These are phyloP conservation scores for Phylloscopus trochiloides DNA, from an alignment of 2,113 vertebrate species.

Conservation along the genomic window DNA sequence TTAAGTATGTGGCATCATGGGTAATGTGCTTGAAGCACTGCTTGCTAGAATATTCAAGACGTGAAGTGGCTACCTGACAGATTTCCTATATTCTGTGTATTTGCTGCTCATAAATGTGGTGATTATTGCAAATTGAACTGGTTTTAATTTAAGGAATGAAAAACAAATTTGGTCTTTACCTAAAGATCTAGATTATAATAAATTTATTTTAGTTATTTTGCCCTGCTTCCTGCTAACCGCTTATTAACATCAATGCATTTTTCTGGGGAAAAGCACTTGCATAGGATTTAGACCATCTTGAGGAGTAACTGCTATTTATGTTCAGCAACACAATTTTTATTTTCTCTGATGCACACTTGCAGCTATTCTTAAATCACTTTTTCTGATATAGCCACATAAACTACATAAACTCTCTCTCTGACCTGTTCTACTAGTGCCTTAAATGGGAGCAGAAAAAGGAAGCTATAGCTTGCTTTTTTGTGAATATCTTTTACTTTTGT, in stretches of 20 bases:
- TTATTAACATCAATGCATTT: neutral
- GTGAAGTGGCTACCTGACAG: neutral
- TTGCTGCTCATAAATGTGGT: neutral
- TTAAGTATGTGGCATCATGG: neutral
- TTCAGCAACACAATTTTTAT: slow-evolving; percentile 36
- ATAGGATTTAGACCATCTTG: neutral
- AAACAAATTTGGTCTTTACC: neutral
- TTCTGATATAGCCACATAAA: neutral
- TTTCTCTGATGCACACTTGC: slow-evolving; percentile 27
- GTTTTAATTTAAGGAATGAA: neutral
- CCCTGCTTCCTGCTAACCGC: neutral
- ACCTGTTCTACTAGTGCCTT: slow-evolving; percentile 29
- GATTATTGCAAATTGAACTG: neutral
- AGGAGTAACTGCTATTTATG: neutral
- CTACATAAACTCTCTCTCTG: neutral
- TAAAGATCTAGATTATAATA: neutral
- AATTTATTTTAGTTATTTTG: neutral
- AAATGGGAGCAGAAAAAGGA: slow-evolving; percentile 75
- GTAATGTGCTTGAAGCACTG: neutral
- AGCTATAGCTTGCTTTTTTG: slow-evolving; percentile 64
- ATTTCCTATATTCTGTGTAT: neutral
- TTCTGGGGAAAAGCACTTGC: neutral
- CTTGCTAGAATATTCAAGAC: neutral
- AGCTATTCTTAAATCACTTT: slow-evolving; percentile 29
- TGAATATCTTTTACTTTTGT: slow-evolving; percentile 76